Conservation (phyloP, 2,888 invertebrate genomes). For the Drosophila vallismaia region DNA sequence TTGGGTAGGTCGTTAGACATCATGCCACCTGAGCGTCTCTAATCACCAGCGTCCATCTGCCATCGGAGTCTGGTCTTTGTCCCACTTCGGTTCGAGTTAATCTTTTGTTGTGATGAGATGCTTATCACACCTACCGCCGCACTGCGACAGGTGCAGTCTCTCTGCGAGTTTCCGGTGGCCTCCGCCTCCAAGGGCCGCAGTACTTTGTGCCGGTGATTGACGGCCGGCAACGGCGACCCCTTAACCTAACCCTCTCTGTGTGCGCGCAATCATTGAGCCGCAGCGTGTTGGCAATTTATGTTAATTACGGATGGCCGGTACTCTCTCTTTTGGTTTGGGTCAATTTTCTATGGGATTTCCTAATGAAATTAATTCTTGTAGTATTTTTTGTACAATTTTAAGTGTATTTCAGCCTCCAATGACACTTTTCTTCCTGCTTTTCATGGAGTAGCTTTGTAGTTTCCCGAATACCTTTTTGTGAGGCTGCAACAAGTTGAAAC, state of each 20-base stretch:
- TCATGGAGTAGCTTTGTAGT: conserved; percentile 24
- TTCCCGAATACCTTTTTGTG: conserved; percentile 33
- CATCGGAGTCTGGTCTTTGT: conserved; percentile 31
- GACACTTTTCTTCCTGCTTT: conserved; percentile 48
- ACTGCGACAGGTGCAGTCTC: conserved; percentile 57
- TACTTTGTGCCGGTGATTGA: conserved; percentile 67
- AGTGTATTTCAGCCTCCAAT: too few relatives aligned
- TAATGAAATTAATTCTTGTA: too few relatives aligned
- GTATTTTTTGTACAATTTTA: too few relatives aligned
- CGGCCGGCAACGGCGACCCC: conserved; percentile 36
- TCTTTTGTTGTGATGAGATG: conserved; percentile 64
- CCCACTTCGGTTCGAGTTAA: conserved; percentile 57
- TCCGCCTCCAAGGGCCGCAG: conserved; percentile 45
- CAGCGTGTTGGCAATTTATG: conserved; percentile 64
- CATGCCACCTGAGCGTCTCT: conserved; percentile 16
- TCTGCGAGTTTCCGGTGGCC: conserved; percentile 15
- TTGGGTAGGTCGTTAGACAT: conserved; percentile 7
- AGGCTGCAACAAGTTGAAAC: conserved; percentile 62
- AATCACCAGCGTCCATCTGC: conserved; percentile 22
- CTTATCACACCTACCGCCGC: conserved; percentile 57
- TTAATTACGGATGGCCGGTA: conserved; percentile 50
- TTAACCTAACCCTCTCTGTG: conserved; percentile 39
- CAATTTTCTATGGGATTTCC: conserved; percentile 11
- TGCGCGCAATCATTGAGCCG: conserved; percentile 57
- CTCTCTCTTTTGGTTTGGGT: conserved; percentile 43